A percentile compares a stretch with the other conserved stretches of the same genome.
phyloP scores from a whole-genome alignment of 2,797 vertebrate genomes.

The Phalanger gymnotis region DNA sequence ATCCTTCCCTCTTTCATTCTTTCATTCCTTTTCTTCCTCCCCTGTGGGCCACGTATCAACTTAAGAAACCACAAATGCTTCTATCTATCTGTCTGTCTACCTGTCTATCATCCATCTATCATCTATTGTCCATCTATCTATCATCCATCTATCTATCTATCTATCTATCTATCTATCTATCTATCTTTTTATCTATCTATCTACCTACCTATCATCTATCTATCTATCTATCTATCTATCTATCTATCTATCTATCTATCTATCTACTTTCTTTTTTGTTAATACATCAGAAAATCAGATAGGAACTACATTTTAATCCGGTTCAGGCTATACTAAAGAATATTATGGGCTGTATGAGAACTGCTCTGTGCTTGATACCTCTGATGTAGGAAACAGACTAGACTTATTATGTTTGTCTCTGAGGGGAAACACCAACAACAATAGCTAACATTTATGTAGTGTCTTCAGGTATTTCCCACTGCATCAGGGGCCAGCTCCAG shows the following conservation, averaged over 20 bases:
- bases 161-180: not conserved
- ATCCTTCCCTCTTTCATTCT: not conserved
- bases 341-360: not conserved
- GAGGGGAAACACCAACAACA: not conserved
- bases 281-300: not conserved
- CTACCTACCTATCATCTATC: too few relatives aligned
- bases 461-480: not conserved
- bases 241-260: too few relatives aligned
- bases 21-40: too few relatives aligned
- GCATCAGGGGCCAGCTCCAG: too few relatives aligned
- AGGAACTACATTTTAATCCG: not conserved
- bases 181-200: too few relatives aligned
- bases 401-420: not conserved
- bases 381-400: not conserved
- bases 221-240: too few relatives aligned
- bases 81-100: not conserved
- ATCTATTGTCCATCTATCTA: too few relatives aligned
- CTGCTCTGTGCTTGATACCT: not conserved
- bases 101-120: too few relatives aligned
- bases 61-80: not conserved
- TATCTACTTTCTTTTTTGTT: not conserved
- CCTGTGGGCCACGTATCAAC: not conserved
- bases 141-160: not conserved
- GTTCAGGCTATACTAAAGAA: not conserved
- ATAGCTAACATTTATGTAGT: not conserved